Evolutionary conservation across 2,113 vertebrate genomes (phyloP).

Genomic region (Colius striatus): DNA sequence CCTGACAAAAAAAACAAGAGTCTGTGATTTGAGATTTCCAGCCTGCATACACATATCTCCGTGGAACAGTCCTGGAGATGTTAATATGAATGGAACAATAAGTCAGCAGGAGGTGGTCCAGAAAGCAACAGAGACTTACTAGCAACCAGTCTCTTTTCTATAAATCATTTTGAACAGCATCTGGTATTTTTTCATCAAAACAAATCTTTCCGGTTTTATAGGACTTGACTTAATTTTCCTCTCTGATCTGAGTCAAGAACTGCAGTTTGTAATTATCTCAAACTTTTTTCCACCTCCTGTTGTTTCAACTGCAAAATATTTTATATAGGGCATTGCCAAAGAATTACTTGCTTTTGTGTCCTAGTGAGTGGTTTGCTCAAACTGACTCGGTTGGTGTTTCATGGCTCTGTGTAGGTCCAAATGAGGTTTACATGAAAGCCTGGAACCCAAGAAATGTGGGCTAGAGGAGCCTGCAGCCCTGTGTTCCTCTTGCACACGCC

Average conservation of each 20-base stretch:
- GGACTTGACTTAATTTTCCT: neutral
- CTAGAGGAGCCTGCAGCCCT: neutral
- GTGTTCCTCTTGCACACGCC: neutral
- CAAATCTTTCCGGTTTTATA: neutral
- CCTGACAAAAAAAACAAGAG: neutral
- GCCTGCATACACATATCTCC: neutral
- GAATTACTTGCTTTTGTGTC: neutral
- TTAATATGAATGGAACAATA: neutral
- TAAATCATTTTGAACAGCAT: neutral
- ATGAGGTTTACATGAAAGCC: accelerated
- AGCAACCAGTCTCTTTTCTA: neutral
- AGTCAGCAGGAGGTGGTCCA: neutral
- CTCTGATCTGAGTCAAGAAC: neutral
- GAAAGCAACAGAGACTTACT: neutral
- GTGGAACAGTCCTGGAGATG: neutral
- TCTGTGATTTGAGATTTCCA: neutral
- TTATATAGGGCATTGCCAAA: neutral
- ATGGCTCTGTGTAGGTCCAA: neutral
- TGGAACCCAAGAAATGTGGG: neutral
- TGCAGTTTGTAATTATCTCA: neutral
- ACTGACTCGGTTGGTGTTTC: accelerated
- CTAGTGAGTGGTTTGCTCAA: neutral
- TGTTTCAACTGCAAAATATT: neutral
- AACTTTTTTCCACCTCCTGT: neutral
- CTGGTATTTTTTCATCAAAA: neutral